Conservation (phyloP, 1,140 invertebrate species). For the Argopecten irradians region DNA sequence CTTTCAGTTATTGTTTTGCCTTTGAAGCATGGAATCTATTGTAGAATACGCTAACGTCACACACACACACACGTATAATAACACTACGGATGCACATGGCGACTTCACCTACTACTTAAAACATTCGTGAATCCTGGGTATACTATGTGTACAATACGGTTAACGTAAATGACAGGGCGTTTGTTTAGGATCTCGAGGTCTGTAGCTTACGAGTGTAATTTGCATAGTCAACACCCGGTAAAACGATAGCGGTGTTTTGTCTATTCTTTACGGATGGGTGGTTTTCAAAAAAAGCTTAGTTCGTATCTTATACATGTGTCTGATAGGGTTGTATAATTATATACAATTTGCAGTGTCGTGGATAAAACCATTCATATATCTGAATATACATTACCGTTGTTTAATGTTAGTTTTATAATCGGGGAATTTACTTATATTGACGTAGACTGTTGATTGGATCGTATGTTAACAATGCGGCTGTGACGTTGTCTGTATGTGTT, state of each 20-base stretch:
- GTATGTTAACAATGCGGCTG: background rate
- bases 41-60: background rate
- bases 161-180: background rate
- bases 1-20: background rate
- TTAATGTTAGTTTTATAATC: background rate
- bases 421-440: background rate
- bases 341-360: background rate
- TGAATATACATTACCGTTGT: background rate
- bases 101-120: background rate
- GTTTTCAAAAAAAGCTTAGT: background rate
- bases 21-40: background rate
- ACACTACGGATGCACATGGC: background rate
- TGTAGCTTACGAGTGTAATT: background rate
- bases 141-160: background rate
- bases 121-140: background rate
- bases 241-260: conserved; percentile 7
- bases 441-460: background rate
- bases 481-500: background rate
- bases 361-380: background rate
- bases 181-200: background rate
- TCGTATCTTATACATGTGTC: background rate
- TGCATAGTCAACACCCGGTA: background rate
- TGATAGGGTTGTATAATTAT: background rate
- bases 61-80: background rate
- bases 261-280: background rate